These are phyloP conservation scores for Chamaetylas fuelleborni DNA, from an alignment of 2,113 vertebrate species.

Conservation along the genomic window DNA sequence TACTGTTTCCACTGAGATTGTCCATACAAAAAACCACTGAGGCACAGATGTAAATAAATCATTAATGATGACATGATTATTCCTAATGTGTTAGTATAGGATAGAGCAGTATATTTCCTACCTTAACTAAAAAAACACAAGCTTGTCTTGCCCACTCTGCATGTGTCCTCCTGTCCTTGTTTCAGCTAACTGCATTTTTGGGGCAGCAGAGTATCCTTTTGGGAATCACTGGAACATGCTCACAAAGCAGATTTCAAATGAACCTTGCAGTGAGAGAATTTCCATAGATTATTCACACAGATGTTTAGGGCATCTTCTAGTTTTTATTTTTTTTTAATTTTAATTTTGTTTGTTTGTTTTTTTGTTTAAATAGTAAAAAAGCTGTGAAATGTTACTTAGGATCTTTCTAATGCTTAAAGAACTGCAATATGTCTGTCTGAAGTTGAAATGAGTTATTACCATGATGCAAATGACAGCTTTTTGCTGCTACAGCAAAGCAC, in stretches of 20 bases:
- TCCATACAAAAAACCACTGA: not conserved
- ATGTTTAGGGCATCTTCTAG: not conserved
- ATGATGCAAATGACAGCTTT: not conserved
- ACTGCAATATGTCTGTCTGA: not conserved
- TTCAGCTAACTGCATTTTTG: not conserved
- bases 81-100: not conserved
- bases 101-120: not conserved
- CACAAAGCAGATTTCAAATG: not conserved
- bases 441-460: not conserved
- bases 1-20: not conserved
- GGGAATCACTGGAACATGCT: not conserved
- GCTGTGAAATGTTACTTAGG: not conserved
- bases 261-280: not conserved
- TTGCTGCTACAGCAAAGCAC: not conserved
- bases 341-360: too few species aligned
- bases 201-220: not conserved
- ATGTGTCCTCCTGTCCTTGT: not conserved
- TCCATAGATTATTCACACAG: not conserved
- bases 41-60: not conserved
- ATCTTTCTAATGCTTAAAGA: not conserved
- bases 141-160: not conserved
- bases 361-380: not conserved
- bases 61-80: not conserved
- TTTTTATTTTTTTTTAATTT: not conserved
- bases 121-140: not conserved